Percentiles rank a stretch among this genome's conserved stretches.
Conservation (phyloP, 2,888 invertebrate species). For the Watsonalla binaria region DNA sequence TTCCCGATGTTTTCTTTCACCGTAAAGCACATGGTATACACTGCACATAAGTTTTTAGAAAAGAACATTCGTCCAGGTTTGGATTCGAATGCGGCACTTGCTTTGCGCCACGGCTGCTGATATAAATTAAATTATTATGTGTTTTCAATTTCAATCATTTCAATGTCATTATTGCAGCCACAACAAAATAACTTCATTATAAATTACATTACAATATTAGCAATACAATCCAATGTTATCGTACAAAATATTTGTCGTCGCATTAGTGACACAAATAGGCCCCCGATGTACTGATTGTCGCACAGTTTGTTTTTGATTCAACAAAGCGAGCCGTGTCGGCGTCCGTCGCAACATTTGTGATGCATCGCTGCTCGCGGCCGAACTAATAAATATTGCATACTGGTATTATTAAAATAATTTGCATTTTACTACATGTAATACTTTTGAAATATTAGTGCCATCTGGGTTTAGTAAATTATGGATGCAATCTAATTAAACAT, state of each 20-base stretch:
- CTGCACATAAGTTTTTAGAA: no score
- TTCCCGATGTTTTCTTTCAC: no score
- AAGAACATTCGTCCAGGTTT: no score
- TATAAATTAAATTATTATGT: no score
- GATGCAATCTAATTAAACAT: no score
- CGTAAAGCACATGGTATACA: no score
- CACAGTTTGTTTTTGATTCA: constrained; percentile 59
- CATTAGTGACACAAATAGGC: constrained; percentile 11
- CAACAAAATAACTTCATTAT: no score
- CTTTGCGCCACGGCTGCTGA: no score
- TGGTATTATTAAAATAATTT: constrained; percentile 8
- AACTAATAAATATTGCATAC: constrained; percentile 23
- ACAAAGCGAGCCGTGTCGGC: constrained; percentile 48
- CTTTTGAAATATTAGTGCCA: neutral
- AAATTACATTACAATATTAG: no score
- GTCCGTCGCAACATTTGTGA: constrained; percentile 51
- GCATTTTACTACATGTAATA: constrained; percentile 1
- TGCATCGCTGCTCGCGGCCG: constrained; percentile 41
- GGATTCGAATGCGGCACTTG: no score
- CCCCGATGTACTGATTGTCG: constrained; percentile 35
- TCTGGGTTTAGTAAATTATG: neutral
- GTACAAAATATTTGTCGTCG: constrained; percentile 10
- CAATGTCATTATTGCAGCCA: no score
- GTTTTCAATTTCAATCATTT: no score
- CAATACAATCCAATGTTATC: constrained; percentile 2